Percentiles rank a stretch among this genome's conserved stretches.
Conservation (phyloP, 2,113 vertebrate genomes). For the Baryphthengus martii region DNA sequence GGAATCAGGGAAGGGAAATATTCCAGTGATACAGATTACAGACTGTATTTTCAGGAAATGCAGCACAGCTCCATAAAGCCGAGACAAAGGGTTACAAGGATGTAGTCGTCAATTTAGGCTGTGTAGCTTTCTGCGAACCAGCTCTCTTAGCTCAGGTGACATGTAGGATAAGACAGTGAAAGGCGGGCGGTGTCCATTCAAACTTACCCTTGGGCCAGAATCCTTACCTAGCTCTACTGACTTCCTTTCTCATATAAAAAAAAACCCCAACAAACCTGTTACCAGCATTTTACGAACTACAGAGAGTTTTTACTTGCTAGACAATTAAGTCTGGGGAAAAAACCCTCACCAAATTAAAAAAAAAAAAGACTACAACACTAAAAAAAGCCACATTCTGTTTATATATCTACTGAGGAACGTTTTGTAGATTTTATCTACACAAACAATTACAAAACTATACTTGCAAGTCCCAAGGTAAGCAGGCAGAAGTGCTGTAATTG, state of each 20-base stretch:
- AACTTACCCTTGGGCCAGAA: background rate
- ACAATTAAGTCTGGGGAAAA: background rate
- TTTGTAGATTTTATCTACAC: background rate
- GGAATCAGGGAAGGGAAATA: background rate
- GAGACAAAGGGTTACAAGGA: background rate
- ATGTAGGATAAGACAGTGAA: background rate
- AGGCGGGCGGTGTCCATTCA: background rate
- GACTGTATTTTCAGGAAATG: background rate
- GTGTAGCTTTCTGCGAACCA: background rate
- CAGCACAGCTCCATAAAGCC: background rate
- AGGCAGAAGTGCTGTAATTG: background rate
- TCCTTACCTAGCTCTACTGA: background rate
- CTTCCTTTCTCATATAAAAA: background rate
- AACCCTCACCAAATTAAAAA: background rate
- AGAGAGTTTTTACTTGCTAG: background rate
- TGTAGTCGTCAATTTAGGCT: background rate
- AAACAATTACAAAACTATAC: background rate
- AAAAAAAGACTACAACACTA: background rate
- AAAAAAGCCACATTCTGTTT: background rate
- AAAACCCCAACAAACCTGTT: background rate
- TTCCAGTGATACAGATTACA: accelerated
- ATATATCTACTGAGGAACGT: background rate
- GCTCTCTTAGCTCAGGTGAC: background rate
- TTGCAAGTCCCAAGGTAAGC: background rate
- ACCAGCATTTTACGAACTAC: background rate